Conservation (phyloP, 2,113 vertebrate species). For the Dicerorhinus sumatrensis region DNA sequence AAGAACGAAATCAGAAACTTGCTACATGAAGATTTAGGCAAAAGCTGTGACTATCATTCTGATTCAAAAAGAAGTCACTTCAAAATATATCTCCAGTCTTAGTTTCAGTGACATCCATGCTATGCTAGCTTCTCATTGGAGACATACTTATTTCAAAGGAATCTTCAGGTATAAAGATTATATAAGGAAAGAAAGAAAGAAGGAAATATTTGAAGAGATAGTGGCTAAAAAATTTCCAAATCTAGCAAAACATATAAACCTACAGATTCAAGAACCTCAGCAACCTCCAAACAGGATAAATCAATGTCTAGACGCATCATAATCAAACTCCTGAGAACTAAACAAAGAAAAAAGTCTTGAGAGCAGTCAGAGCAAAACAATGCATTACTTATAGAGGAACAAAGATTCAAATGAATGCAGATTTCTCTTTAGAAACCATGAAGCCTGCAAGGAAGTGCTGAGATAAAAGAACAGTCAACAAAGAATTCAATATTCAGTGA, state of each 20-base stretch:
- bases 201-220: background rate
- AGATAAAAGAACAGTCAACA: accelerated
- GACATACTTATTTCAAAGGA: background rate
- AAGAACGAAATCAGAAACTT: background rate
- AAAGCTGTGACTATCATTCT: background rate
- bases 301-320: background rate
- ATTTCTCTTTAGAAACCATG: background rate
- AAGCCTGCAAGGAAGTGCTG: too few species aligned
- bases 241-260: too few species aligned
- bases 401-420: accelerated
- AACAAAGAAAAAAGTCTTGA: too few species aligned
- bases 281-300: background rate
- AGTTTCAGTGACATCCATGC: background rate
- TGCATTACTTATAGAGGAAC: too few species aligned
- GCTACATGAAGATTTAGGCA: background rate
- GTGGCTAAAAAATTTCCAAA: accelerated
- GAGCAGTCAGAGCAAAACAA: background rate
- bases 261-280: background rate
- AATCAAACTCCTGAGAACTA: background rate
- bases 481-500: too few species aligned
- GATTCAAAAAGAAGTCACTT: background rate
- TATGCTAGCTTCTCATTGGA: background rate
- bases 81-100: background rate
- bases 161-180: background rate
- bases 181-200: background rate